Evolutionary conservation across 2,888 invertebrate genomes (phyloP).

Genomic region (Caenorhabditis sulstoni): DNA sequence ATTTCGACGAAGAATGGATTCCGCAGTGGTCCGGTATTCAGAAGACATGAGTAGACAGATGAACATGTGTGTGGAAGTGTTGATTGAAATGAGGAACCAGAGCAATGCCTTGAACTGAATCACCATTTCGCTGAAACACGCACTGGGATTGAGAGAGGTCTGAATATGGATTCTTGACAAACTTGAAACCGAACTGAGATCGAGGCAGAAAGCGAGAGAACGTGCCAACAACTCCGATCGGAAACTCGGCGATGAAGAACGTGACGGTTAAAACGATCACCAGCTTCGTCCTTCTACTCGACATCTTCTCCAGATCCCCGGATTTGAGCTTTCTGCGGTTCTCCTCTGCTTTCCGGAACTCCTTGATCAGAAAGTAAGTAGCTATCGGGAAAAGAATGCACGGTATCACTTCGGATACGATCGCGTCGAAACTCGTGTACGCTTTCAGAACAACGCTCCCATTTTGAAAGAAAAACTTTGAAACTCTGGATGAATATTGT

Average conservation of each 20-base stretch:
- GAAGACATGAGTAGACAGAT: constrained; percentile 21
- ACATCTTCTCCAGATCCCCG: background rate
- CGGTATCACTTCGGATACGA: constrained; percentile 10
- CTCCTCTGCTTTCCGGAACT: constrained; percentile 9
- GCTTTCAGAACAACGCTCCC: constrained; percentile 4
- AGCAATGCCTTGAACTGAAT: background rate
- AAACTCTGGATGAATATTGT: no score
- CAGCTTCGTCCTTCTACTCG: constrained; percentile 1
- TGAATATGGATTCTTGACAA: background rate
- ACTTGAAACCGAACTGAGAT: background rate
- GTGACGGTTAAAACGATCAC: constrained; percentile 5
- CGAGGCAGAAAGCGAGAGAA: background rate
- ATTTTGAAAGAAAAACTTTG: no score
- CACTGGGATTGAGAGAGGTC: background rate
- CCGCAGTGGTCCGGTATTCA: constrained; percentile 6
- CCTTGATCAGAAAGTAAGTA: constrained; percentile 4
- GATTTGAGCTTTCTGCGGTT: constrained; percentile 2
- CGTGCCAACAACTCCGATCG: background rate
- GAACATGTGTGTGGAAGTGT: constrained; percentile 7
- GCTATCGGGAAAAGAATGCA: constrained; percentile 20
- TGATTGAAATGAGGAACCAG: background rate
- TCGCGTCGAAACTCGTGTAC: background rate
- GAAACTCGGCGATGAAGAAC: constrained; percentile 1
- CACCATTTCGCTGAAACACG: background rate
- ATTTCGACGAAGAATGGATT: background rate